A percentile compares a stretch with the other conserved stretches of the same genome.
Conservation (phyloP, 1,140 invertebrate genomes). For the Rhynchophorus ferrugineus region DNA sequence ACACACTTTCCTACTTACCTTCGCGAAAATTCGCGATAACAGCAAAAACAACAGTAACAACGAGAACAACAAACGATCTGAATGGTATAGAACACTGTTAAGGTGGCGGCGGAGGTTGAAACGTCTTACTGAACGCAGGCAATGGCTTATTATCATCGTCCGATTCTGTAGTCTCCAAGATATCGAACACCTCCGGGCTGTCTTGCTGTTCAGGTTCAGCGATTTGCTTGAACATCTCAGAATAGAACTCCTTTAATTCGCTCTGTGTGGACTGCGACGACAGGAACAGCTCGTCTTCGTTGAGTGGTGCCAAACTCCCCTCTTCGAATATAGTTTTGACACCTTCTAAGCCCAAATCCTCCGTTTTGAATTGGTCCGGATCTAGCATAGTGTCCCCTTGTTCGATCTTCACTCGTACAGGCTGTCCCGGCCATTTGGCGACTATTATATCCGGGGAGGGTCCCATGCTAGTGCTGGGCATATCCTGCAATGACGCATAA, state of each 20-base stretch:
- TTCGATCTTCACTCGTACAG: slow-evolving; percentile 2
- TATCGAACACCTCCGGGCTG: slow-evolving; percentile 1
- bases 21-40: no score
- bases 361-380: slow-evolving; percentile 1
- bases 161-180: slow-evolving; percentile 23
- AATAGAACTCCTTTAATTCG: slow-evolving; percentile 25
- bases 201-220: background rate
- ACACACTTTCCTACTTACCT: no score
- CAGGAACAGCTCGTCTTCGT: slow-evolving; percentile 6
- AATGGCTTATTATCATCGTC: slow-evolving; percentile 35
- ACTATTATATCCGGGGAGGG: no score
- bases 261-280: slow-evolving; percentile 6
- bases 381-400: slow-evolving; percentile 12
- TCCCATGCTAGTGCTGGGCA: background rate
- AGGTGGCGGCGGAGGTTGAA: slow-evolving; percentile 33
- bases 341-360: slow-evolving; percentile 7
- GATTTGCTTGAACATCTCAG: slow-evolving; percentile 25
- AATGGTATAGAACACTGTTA: slow-evolving; percentile 5
- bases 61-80: no score
- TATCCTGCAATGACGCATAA: background rate
- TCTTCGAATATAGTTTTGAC: slow-evolving; percentile 18
- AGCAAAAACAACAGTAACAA: no score
- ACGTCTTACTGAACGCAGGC: slow-evolving; percentile 38
- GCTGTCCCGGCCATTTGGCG: background rate
- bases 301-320: slow-evolving; percentile 6